Evolutionary conservation across 2,888 invertebrate species (phyloP), one percentile per base, ranked within the genome.

Genomic region (Dicyrtomina minuta): DNA sequence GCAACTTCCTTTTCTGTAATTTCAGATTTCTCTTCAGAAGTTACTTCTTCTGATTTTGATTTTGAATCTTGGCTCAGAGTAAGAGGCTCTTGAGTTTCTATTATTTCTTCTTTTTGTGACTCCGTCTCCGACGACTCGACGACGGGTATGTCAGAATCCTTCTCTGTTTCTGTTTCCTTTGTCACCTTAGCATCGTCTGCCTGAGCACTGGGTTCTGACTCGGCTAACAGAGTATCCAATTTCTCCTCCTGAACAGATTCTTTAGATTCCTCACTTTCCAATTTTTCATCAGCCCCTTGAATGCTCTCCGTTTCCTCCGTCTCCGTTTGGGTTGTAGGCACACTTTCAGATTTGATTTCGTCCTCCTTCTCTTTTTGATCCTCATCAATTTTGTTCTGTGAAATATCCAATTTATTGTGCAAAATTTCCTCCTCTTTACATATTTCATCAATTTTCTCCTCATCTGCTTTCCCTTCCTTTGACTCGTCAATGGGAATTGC

Each of bases 401-500:
- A 43, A 12, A 12, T 43, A 13, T 43, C 13, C 43, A 43, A 13
- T 12, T 13, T 43, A 43, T 43, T 13, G 8, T 43, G 8, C 43
- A 43, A 12, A 43, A 8, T 43, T n/a, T n/a, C n/a, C n/a, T n/a
- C n/a, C 13, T 43, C 43, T 43, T 43, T 43, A 43, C 43, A 13
- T 12, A 13, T 5, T 17, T 5, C 15, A 4, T 15, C 17, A 13
- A 22, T 33, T 51, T 43, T 49, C 20, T 49, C 60, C 12, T 33
- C 46, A 49, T 65, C 72, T 17, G 58, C 70, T 26, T 61, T 24
- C n/a, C 58, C 66, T 64, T 70, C 70, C 27, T 59, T 55, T 1
- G 64, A 51, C 17, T 27, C 58, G 3, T 39, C 8, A n/a, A 49
- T 17, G 33, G 17, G n/a, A 27, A 26, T 33, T 6, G 56, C 56